Percentiles rank a stretch among this genome's conserved stretches.
Conservation (phyloP, 2,113 vertebrate species). For the Tiliqua scincoides region DNA sequence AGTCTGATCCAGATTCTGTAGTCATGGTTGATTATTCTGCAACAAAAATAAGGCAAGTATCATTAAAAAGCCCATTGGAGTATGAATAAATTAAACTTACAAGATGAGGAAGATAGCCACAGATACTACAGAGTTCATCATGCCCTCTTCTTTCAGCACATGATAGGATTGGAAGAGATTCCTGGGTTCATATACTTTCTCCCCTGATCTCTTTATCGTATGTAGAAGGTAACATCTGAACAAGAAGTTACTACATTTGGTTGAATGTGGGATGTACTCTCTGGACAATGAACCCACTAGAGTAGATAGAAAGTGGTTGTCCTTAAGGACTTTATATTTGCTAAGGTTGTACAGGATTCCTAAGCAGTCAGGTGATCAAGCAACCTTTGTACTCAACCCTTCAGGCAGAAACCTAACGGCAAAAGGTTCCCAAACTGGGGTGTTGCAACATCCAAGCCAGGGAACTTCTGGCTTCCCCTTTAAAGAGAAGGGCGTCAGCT, state of each 20-base stretch:
- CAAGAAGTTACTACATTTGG: not conserved
- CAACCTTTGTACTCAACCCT: not conserved
- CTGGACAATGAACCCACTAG: not conserved
- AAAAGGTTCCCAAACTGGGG: no score
- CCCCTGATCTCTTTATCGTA: not conserved
- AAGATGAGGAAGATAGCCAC: not conserved
- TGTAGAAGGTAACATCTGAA: not conserved
- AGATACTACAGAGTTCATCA: not conserved
- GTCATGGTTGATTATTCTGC: constrained; percentile 94
- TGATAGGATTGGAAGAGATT: not conserved
- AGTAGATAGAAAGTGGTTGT: not conserved
- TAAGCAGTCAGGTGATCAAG: not conserved
- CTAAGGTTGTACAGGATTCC: not conserved
- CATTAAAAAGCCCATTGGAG: not conserved
- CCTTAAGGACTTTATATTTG: not conserved
- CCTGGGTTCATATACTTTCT: not conserved
- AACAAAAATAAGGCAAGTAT: constrained; percentile 29
- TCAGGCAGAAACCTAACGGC: not conserved
- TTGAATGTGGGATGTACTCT: not conserved
- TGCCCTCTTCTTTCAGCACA: not conserved
- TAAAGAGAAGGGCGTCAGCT: no score
- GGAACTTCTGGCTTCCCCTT: no score
- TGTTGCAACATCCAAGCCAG: no score
- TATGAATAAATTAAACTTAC: not conserved
- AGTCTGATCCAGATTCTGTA: constrained; percentile 89